A percentile compares a stretch with the other conserved stretches of the same genome.
Conservation (phyloP, 2,888 invertebrate genomes). For the Dryococelus australis region DNA sequence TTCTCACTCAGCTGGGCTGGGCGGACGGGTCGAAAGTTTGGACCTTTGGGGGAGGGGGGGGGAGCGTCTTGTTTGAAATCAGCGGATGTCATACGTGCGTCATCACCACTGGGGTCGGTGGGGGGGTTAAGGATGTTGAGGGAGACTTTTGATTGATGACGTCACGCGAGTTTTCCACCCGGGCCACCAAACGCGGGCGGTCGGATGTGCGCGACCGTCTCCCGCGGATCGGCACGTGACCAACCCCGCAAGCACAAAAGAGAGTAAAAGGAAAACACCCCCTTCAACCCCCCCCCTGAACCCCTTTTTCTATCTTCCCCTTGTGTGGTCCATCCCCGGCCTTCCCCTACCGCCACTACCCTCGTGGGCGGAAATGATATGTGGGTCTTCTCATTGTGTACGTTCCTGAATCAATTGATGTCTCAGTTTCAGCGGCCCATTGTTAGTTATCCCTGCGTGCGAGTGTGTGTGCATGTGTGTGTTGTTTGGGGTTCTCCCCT, state of each 20-base stretch:
- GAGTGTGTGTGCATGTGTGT: neutral
- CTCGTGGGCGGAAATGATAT: conserved; percentile 16
- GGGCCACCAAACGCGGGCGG: neutral
- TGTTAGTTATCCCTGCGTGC: neutral
- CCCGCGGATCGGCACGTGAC: neutral
- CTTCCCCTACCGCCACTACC: neutral
- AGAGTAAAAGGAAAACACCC: neutral
- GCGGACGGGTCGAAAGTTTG: no score
- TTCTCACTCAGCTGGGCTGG: no score
- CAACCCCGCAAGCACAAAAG: neutral
- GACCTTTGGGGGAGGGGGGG: no score
- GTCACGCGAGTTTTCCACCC: neutral
- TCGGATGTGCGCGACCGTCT: neutral
- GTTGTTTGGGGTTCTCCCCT: neutral
- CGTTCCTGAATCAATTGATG: conserved; percentile 16
- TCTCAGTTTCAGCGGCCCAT: conserved; percentile 16
- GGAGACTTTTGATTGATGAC: neutral
- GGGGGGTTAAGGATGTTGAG: neutral
- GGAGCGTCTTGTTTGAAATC: neutral
- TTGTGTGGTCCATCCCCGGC: neutral
- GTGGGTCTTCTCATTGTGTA: conserved; percentile 5
- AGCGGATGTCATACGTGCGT: neutral
- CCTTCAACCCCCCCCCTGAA: neutral
- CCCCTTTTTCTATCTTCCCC: neutral
- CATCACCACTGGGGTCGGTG: neutral